Base-by-base conservation (phyloP, 35 echinoderm and acorn worm genomes). In the Amphiura filiformis region DNA sequence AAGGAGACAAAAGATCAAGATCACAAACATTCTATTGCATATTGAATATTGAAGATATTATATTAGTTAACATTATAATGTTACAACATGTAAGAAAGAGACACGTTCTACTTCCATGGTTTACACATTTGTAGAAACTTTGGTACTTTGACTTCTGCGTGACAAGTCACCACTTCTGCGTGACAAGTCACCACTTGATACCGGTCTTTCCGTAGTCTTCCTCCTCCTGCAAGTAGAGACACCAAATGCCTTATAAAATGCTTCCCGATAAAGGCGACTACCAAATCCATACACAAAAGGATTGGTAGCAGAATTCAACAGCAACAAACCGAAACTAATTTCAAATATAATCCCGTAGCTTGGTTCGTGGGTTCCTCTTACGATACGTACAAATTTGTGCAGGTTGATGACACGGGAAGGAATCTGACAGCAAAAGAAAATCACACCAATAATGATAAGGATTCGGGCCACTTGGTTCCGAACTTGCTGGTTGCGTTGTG, bases 261-360 rank as follows among this genome's bases (percentile, higher is more conserved):
- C 95, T 81, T 70, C 76, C 0, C 95, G 65, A 79, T 97, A 97
- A 34, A 85, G 85, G 37, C 86, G 88, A 65, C 85, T 94, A 84
- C 93, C 89, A 0, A 93, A 57, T 36, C 91, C 91, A 78, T 97
- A 97, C 75, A 97, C 94, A 35, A 93, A 61, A 30, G 95, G 95
- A 91, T 97, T 97, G 76, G 94, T 85, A 18, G 89, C 92, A 75
- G 88, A 88, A 41, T 97, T 97, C 31, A 89, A 88, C 76, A 93
- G 90, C 33, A 83, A 79, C 75, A 93, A 79, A 14, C 88, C 87
- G 23, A 87, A 36, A 26, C 65, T 84, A 57, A 93, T 89, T 44
- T 91, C 83, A 30, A 95, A 56, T 30, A 91, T 77, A 33, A 65
- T 83, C 84, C 82, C 0, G 79, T 42, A 37, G 82, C 82, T 3